Evolutionary conservation across 2,797 vertebrate genomes (phyloP), one percentile per base, ranked within the genome.

Genomic region (Hemibagrus guttatus): DNA sequence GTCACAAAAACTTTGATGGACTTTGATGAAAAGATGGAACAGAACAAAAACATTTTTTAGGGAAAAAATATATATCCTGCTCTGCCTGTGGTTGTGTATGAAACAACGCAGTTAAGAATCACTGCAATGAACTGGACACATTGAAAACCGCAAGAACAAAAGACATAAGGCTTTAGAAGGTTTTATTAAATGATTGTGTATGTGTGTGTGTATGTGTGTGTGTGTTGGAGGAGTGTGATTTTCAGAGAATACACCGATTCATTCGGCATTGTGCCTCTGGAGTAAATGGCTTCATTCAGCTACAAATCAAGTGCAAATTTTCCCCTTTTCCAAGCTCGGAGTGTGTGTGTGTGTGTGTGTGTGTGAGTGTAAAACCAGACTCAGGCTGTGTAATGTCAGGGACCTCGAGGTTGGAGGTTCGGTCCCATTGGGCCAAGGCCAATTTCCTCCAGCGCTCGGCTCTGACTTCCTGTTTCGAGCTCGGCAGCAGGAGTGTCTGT

Each of bases 401-500:
- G 93, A 89, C 88, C 93, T 94, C 92, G 91, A 91, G 91, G 93
- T 90, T 94, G 91, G 90, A 91, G 93, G 93, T 94, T 88, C 91
- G 92, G 90, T 95, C 94, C 93, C 95, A 95, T 93, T 86, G 93
- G 93, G 93, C 92, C 90, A 86, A 89, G 91, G 92, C 92, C 94
- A 94, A 94, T 95, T 95, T 95, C 95, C 95, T 94, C 91, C 92
- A 92, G 93, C 93, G 93, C 93, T 94, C 90, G 92, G 88, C 46
- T 91, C 93, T 92, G 89, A 89, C 95, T 95, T 96, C 95, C 95
- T 95, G 58, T 84, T 69, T 54, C 84, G 56, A 84, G 71, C 74
- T 23, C 64, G 54, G 54, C 56, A 81, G 83, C 88, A 64, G 89
- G 85, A 84, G 72, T 23, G 81, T 88, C 87, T 89, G 89, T 93